Base-by-base conservation (phyloP, 2,113 vertebrate species). In the Benitochromis conjunctus region DNA sequence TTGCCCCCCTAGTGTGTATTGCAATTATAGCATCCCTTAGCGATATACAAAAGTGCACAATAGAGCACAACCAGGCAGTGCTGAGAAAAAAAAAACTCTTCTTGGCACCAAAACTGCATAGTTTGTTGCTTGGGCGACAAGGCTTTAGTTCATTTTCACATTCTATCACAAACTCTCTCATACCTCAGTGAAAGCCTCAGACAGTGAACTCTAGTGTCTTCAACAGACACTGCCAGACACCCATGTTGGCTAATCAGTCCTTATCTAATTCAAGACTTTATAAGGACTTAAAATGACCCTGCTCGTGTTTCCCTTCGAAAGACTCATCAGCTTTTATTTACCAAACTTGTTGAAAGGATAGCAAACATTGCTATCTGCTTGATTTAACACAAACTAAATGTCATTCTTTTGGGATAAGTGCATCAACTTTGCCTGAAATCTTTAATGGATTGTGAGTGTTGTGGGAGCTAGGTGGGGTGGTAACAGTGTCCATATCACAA, bases 111-210 rank as follows among this genome's bases (percentile, higher is more conserved):
- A 82, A 88, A 81, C 88, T 81, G 88, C 90, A 94, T 89, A 85
- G 85, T 91, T 92, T 86, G 94, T 96, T 92, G 85, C 94, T 92
- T 9, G 19, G 93, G 92, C 36, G 90, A 94, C 92, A 36, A 41
- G 86, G 66, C 43, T 46, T 56, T 21, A 18, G 54, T 89, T 66
- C 41, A 76, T 71, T 85, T 87, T 79, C 60, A 41, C 48, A 2
- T 83, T 82, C 53, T 56, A 46, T 79, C 89, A 57, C 31, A 21
- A 60, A 10, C 56, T 76, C 78, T 87, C 85, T 87, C 46, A 81
- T 48, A 79, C 81, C 54, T 69, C 21, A 36, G 66, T 51, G 64
- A 84, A 86, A 77, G 19, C 57, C 60, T 31, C 54, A 36, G 82
- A 82, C 87, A 81, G 87, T 56, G 64, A 87, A 88, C 58, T 81